These are phyloP conservation scores for Paguma larvata DNA, from an alignment of 2,797 vertebrate species.

Conservation along the genomic window DNA sequence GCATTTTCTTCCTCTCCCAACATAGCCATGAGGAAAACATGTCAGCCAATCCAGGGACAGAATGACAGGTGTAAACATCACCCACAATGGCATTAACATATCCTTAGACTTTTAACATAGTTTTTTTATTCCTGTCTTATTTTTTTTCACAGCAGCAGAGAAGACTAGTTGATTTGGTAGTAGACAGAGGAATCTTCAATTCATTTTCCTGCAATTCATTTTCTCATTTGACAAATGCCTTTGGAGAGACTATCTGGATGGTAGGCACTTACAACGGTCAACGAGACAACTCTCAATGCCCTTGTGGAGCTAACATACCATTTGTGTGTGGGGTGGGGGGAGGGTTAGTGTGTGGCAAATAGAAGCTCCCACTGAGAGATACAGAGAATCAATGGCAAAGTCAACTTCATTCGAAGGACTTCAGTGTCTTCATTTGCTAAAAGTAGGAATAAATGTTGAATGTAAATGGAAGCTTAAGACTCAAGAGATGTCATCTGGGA, in stretches of 20 bases:
- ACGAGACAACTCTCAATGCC: background rate
- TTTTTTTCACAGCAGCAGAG: background rate
- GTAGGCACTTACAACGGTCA: background rate
- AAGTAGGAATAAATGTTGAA: background rate
- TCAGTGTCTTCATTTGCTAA: background rate
- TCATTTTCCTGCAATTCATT: conserved; percentile 26
- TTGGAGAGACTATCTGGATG: background rate
- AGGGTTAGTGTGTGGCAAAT: background rate
- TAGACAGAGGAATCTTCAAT: background rate
- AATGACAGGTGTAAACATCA: background rate
- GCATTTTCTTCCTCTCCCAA: background rate
- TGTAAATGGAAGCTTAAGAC: background rate
- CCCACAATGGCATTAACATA: no score
- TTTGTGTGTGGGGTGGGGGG: no score
- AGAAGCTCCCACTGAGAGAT: background rate
- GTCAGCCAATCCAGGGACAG: background rate
- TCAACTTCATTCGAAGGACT: background rate
- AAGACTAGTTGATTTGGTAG: background rate
- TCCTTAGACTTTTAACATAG: background rate
- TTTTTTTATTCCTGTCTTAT: conserved; percentile 14
- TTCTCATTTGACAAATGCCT: conserved; percentile 8
- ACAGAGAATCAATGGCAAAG: background rate
- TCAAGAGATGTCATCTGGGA: background rate
- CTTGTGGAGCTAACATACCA: background rate
- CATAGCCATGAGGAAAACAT: background rate